phyloP scores from a whole-genome alignment of 2,888 invertebrate genomes.

The Leptodirus hochenwartii region DNA sequence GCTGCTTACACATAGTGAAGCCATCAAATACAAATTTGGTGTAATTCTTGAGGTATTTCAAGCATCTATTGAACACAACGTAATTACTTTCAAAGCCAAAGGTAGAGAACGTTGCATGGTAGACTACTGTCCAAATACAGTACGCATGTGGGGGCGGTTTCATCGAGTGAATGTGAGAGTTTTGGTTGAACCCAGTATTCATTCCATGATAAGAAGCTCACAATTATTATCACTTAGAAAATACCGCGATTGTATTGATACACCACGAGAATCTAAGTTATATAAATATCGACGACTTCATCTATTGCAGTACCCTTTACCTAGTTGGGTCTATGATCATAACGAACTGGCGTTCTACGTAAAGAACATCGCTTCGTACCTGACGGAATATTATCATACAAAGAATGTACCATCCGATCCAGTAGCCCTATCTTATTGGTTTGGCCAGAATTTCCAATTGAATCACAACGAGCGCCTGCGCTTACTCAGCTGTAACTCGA shows the following conservation, averaged over 20 bases:
- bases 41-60: constrained; percentile 51
- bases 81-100: constrained; percentile 43
- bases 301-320: constrained; percentile 21
- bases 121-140: constrained; percentile 23
- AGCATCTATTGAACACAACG: constrained; percentile 37
- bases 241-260: constrained; percentile 23
- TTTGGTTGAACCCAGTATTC: constrained; percentile 44
- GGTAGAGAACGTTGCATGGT: constrained; percentile 59
- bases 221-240: constrained; percentile 29
- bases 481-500: constrained; percentile 46
- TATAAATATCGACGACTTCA: constrained; percentile 25
- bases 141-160: constrained; percentile 24
- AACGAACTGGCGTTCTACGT: constrained; percentile 23
- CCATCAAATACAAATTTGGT: constrained; percentile 31
- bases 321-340: constrained; percentile 23
- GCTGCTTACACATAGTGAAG: too few species aligned
- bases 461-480: constrained; percentile 41
- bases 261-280: too few species aligned
- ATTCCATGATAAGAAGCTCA: constrained; percentile 32
- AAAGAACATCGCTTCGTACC: constrained; percentile 18
- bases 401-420: constrained; percentile 46
- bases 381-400: constrained; percentile 17
- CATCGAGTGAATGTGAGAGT: constrained; percentile 43
- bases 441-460: constrained; percentile 56
- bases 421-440: constrained; percentile 59